Conservation (phyloP, 1,140 invertebrate species). For the Pseudobourletiella spinata region DNA sequence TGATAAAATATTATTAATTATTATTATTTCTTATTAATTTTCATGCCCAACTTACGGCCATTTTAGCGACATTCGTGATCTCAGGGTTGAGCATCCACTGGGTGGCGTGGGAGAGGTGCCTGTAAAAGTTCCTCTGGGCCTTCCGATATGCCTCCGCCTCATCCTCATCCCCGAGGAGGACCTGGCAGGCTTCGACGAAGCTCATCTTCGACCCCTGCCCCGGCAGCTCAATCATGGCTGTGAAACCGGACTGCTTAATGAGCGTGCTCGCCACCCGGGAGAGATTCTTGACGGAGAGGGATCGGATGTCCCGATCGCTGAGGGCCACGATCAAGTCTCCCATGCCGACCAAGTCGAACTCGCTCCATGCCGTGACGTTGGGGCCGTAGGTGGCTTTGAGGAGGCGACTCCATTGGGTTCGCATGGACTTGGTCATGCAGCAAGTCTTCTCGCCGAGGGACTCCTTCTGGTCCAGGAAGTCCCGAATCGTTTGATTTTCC, state of each 20-base stretch:
- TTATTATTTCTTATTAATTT: too few species aligned
- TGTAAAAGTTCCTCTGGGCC: background rate
- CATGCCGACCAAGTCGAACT: constrained; percentile 18
- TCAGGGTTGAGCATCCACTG: constrained; percentile 21
- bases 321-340: constrained; percentile 29
- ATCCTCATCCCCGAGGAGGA: background rate
- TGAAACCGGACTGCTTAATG: constrained; percentile 11
- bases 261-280: constrained; percentile 15
- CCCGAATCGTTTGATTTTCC: constrained; percentile 2
- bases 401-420: constrained; percentile 19
- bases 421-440: constrained; percentile 13
- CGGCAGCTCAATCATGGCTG: background rate
- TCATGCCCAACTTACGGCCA: too few species aligned
- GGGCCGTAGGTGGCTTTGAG: constrained; percentile 23
- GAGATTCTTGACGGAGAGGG: constrained; percentile 19
- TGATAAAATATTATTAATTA: too few species aligned
- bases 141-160: background rate
- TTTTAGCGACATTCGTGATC: too few species aligned
- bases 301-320: constrained; percentile 13
- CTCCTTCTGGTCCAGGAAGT: constrained; percentile 21
- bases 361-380: constrained; percentile 26
- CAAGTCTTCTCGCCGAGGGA: constrained; percentile 27
- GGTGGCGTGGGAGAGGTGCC: constrained; percentile 16
- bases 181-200: constrained; percentile 19
- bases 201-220: constrained; percentile 3